Evolutionary conservation across 2,888 invertebrate genomes (phyloP).

Genomic region (Himalopsyche japonica): DNA sequence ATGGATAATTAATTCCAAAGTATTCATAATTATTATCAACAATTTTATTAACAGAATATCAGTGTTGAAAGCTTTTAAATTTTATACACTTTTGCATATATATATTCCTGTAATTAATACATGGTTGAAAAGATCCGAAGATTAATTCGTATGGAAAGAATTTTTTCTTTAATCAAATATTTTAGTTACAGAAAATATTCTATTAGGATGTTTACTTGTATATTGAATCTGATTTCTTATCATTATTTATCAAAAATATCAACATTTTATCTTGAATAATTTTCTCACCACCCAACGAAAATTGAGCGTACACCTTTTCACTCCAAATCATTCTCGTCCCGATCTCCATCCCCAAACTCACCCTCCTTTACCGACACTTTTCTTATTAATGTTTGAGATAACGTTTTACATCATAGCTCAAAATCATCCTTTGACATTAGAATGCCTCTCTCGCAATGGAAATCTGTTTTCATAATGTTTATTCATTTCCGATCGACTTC

Average conservation of each 20-base stretch:
- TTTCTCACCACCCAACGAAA: neutral
- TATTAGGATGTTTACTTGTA: too few relatives aligned
- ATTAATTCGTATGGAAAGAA: too few relatives aligned
- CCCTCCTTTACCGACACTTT: neutral
- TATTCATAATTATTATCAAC: too few relatives aligned
- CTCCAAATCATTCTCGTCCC: neutral
- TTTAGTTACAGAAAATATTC: too few relatives aligned
- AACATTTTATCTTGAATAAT: neutral
- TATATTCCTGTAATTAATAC: too few relatives aligned
- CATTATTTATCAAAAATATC: neutral
- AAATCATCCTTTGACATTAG: conserved; percentile 6
- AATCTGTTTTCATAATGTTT: conserved; percentile 8
- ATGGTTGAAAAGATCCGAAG: too few relatives aligned
- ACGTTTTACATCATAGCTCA: neutral
- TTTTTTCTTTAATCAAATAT: too few relatives aligned
- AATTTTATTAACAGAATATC: too few relatives aligned
- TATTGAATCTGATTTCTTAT: neutral
- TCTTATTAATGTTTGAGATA: conserved; percentile 16
- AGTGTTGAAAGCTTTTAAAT: too few relatives aligned
- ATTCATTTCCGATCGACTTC: conserved; percentile 17
- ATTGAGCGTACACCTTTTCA: neutral
- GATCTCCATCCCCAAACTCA: neutral
- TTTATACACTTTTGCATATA: too few relatives aligned
- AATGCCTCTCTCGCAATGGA: neutral
- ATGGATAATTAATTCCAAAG: too few relatives aligned